Conservation (phyloP, 2,888 invertebrate species). For the Scaeva pyrastri region DNA sequence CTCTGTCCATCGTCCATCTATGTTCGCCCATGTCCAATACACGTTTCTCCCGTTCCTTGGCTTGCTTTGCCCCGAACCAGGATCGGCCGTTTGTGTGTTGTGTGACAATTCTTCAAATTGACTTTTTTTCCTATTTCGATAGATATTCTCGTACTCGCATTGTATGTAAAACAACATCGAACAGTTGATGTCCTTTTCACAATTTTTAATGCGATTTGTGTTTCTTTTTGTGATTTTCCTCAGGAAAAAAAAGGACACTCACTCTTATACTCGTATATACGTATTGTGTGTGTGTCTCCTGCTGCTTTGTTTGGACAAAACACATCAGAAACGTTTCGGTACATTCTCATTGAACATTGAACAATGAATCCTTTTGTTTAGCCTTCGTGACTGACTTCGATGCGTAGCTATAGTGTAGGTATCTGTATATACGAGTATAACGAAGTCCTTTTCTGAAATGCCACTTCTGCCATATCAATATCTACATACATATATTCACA, state of each 20-base stretch:
- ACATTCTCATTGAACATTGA: constrained; percentile 55
- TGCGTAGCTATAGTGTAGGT: constrained; percentile 25
- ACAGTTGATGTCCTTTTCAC: constrained; percentile 54
- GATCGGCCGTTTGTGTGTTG: constrained; percentile 65
- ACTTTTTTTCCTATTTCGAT: constrained; percentile 52
- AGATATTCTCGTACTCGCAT: too few relatives aligned
- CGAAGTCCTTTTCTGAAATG: constrained; percentile 26
- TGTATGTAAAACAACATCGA: constrained; percentile 9
- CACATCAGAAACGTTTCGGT: constrained; percentile 46
- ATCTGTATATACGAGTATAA: constrained; percentile 1
- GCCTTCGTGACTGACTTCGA: constrained; percentile 33
- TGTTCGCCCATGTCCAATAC: constrained; percentile 49
- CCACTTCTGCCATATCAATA: constrained; percentile 38
- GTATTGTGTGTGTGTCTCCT: constrained; percentile 16
- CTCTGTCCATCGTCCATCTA: constrained; percentile 66
- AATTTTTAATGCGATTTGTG: constrained; percentile 70
- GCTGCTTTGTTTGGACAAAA: constrained; percentile 66
- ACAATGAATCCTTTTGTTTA: constrained; percentile 64
- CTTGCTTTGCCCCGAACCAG: neutral
- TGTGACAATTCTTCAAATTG: constrained; percentile 76
- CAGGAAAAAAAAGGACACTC: constrained; percentile 44
- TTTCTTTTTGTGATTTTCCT: constrained; percentile 47
- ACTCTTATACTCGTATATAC: too few relatives aligned
- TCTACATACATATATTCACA: too few relatives aligned
- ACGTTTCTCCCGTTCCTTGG: neutral